A percentile compares a stretch with the other conserved stretches of the same genome.
phyloP scores from a whole-genome alignment of 2,888 invertebrate species.

The Calameuta filiformis region DNA sequence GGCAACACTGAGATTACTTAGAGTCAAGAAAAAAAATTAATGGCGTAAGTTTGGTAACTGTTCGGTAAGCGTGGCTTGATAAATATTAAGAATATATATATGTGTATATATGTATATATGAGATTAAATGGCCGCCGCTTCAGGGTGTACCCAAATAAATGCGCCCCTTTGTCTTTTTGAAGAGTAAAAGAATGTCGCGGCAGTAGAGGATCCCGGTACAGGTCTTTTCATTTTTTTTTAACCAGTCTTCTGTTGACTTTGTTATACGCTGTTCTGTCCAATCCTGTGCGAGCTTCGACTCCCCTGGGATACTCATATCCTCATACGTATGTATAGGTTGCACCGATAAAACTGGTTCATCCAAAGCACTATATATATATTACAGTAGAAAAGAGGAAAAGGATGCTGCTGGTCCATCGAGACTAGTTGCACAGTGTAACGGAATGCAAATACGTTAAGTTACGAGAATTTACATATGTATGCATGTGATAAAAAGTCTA shows the following conservation, averaged over 20 bases:
- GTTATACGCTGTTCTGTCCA: neutral
- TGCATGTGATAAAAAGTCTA: neutral
- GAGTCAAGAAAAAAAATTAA: neutral
- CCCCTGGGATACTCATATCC: neutral
- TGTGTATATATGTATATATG: too few species aligned
- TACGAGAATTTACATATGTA: too few species aligned
- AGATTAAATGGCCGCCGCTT: neutral
- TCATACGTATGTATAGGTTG: neutral
- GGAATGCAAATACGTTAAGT: too few species aligned
- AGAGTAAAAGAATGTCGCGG: neutral
- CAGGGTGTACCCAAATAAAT: neutral
- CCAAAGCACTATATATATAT: neutral
- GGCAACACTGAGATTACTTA: neutral
- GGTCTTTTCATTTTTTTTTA: neutral
- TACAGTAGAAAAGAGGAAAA: too few species aligned
- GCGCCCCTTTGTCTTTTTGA: neutral
- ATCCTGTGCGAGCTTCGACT: neutral
- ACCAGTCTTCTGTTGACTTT: neutral
- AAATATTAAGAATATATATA: neutral
- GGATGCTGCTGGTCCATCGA: too few species aligned
- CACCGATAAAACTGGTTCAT: neutral
- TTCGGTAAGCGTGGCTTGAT: neutral
- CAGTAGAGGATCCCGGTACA: neutral
- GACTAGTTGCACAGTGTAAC: too few species aligned
- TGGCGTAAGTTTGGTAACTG: neutral